These are phyloP conservation scores for Campoplex capitator DNA, from an alignment of 2,888 invertebrate species.

Conservation along the genomic window DNA sequence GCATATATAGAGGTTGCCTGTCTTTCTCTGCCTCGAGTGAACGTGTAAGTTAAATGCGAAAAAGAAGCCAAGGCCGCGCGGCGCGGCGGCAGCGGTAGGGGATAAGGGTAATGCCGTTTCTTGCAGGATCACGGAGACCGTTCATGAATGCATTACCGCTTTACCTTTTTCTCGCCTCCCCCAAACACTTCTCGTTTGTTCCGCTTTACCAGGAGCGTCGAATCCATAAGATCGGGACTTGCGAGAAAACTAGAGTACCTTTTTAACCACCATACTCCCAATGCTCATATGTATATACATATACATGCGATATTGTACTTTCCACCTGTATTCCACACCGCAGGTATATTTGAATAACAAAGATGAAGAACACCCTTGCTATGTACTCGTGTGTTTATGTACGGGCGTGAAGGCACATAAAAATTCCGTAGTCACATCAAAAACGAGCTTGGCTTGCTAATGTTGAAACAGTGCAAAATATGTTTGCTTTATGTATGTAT, in stretches of 20 bases:
- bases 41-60: slow-evolving; percentile 50
- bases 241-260: slow-evolving; percentile 29
- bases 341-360: slow-evolving; percentile 33
- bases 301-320: slow-evolving; percentile 12
- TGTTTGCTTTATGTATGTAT: not conserved
- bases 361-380: slow-evolving; percentile 39
- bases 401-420: slow-evolving; percentile 23
- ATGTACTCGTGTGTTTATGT: slow-evolving; percentile 30
- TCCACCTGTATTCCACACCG: slow-evolving; percentile 13
- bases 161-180: slow-evolving; percentile 62
- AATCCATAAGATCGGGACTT: slow-evolving; percentile 45
- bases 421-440: slow-evolving; percentile 14
- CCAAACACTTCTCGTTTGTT: slow-evolving; percentile 68
- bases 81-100: slow-evolving; percentile 39
- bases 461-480: slow-evolving; percentile 23
- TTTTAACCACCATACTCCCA: slow-evolving; percentile 20
- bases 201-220: slow-evolving; percentile 60
- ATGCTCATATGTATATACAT: not conserved
- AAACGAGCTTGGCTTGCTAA: slow-evolving; percentile 21
- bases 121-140: slow-evolving; percentile 72
- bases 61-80: slow-evolving; percentile 32
- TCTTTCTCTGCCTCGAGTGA: slow-evolving; percentile 1
- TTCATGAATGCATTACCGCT: slow-evolving; percentile 81
- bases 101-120: slow-evolving; percentile 76
- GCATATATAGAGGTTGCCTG: slow-evolving; percentile 8